These are phyloP conservation scores for Scotopteryx bipunctaria DNA, from an alignment of 2,888 invertebrate species.

Conservation along the genomic window DNA sequence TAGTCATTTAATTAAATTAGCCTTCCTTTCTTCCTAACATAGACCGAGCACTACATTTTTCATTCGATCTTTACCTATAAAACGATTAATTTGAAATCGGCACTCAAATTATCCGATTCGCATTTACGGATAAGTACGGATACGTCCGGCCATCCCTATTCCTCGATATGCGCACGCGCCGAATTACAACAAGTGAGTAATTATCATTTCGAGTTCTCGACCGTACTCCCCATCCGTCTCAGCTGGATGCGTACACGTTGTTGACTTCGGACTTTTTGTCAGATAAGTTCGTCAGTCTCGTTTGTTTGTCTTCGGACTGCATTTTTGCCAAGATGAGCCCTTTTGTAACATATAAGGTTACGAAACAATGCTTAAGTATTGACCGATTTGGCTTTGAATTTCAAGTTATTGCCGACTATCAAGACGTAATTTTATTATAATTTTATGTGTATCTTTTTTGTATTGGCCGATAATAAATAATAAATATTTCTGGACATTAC, in stretches of 20 bases:
- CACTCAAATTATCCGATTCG: not conserved
- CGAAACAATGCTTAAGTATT: not conserved
- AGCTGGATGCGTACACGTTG: slow-evolving; percentile 21
- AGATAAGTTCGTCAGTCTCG: not conserved
- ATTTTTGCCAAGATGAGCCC: slow-evolving; percentile 15
- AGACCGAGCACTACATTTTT: too few relatives aligned
- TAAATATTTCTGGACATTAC: too few relatives aligned
- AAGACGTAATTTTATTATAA: too few relatives aligned
- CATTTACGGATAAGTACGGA: slow-evolving; percentile 2
- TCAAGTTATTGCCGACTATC: too few relatives aligned
- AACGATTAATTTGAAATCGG: not conserved
- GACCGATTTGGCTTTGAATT: not conserved
- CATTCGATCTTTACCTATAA: too few relatives aligned
- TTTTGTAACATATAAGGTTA: slow-evolving; percentile 7
- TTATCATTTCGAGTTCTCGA: slow-evolving; percentile 54
- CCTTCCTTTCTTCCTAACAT: too few relatives aligned
- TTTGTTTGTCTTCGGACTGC: too few relatives aligned
- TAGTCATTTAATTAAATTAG: not conserved
- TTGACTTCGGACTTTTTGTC: slow-evolving; percentile 26
- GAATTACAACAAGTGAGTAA: slow-evolving; percentile 58
- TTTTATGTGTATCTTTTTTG: too few relatives aligned
- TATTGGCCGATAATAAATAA: too few relatives aligned
- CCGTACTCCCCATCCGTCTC: slow-evolving; percentile 24
- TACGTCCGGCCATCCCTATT: slow-evolving; percentile 26
- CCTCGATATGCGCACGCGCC: slow-evolving; percentile 56